Percentiles rank a stretch among this genome's conserved stretches.
Conservation (phyloP, 2,888 invertebrate species). For the Pandemis cinnamomeana region DNA sequence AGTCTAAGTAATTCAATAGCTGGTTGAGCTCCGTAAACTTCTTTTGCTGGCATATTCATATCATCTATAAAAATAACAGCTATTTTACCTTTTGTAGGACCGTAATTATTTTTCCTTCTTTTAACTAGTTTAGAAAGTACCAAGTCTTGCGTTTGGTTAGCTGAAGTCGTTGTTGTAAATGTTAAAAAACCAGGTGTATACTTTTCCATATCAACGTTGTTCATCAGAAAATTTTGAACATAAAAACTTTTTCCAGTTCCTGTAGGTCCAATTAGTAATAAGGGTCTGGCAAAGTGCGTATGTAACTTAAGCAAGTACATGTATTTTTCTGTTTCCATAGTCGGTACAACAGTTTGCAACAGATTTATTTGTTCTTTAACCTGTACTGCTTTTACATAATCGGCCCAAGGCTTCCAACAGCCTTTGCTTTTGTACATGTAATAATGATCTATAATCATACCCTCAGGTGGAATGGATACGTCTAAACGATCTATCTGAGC, state of each 20-base stretch:
- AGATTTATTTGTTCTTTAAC: slow-evolving; percentile 86
- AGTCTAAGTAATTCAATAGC: slow-evolving; percentile 93
- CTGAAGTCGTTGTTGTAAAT: slow-evolving; percentile 92
- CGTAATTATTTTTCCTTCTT: slow-evolving; percentile 89
- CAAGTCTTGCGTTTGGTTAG: slow-evolving; percentile 93
- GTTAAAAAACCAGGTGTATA: slow-evolving; percentile 92
- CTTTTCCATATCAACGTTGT: slow-evolving; percentile 86
- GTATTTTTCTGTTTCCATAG: slow-evolving; percentile 93
- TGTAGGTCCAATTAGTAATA: slow-evolving; percentile 92
- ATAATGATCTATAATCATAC: slow-evolving; percentile 91
- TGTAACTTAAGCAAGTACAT: slow-evolving; percentile 89
- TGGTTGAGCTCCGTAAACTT: slow-evolving; percentile 93
- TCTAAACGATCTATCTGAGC: slow-evolving; percentile 87
- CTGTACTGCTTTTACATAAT: slow-evolving; percentile 85
- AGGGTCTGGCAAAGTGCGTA: slow-evolving; percentile 87
- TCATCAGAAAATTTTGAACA: slow-evolving; percentile 89
- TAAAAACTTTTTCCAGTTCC: slow-evolving; percentile 95
- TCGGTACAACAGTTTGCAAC: slow-evolving; percentile 91
- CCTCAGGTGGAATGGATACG: slow-evolving; percentile 90
- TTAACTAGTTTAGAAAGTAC: slow-evolving; percentile 89
- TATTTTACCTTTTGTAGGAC: slow-evolving; percentile 89
- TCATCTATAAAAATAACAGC: slow-evolving; percentile 94
- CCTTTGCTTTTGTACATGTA: slow-evolving; percentile 94
- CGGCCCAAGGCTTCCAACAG: slow-evolving; percentile 94
- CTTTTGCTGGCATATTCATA: slow-evolving; percentile 94